Conservation (phyloP, 1,140 invertebrate genomes). For the Xylocopa sonorina region DNA sequence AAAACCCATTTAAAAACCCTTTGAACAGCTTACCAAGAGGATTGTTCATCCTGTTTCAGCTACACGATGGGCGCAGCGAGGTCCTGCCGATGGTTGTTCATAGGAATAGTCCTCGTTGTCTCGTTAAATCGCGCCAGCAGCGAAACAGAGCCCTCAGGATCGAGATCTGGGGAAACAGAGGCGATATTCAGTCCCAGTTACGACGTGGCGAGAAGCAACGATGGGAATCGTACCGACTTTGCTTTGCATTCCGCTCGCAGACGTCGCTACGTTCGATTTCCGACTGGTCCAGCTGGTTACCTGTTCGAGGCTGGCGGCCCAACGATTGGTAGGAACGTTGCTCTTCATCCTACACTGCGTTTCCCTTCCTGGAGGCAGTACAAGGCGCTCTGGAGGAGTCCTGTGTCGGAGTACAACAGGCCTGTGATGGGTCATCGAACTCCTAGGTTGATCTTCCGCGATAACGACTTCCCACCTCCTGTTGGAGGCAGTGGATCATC, state of each 20-base stretch:
- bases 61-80: slow-evolving; percentile 73
- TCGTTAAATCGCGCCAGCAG: slow-evolving; percentile 35
- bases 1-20: no score
- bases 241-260: slow-evolving; percentile 44
- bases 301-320: slow-evolving; percentile 64
- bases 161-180: slow-evolving; percentile 1
- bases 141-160: slow-evolving; percentile 29
- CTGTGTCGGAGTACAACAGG: slow-evolving; percentile 65
- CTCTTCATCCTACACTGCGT: slow-evolving; percentile 56
- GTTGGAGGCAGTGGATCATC: slow-evolving; percentile 65
- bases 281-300: slow-evolving; percentile 58
- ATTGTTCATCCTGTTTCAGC: background rate
- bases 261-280: slow-evolving; percentile 72
- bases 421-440: slow-evolving; percentile 82
- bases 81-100: slow-evolving; percentile 73
- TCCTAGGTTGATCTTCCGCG: slow-evolving; percentile 81
- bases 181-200: slow-evolving; percentile 3
- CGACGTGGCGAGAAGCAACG: background rate
- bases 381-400: slow-evolving; percentile 76
- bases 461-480: slow-evolving; percentile 75
- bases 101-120: slow-evolving; percentile 70
- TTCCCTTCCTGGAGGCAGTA: slow-evolving; percentile 75
- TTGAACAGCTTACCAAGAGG: background rate
- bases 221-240: slow-evolving; percentile 42
- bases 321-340: slow-evolving; percentile 66